Base-by-base conservation (phyloP, 1,140 invertebrate species). In the Aricia agestis region DNA sequence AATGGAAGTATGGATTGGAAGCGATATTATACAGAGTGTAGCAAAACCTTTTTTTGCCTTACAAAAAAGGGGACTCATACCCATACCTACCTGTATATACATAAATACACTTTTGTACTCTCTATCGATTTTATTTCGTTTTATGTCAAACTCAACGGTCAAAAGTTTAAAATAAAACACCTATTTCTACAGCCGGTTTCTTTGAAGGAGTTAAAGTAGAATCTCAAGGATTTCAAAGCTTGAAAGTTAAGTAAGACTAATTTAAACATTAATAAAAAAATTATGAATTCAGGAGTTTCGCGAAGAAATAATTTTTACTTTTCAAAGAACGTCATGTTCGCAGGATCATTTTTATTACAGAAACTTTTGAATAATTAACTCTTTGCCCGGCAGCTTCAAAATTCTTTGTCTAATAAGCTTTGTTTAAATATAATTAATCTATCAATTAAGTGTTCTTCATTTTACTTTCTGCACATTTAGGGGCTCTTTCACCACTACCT, bases 301-400 rank as follows among this genome's bases (percentile, higher is more conserved):
- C 45, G 45, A 15, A 10, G 45, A 52, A 52, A 52, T 15, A 15
- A 52, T 52, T 52, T 52, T 52, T 52, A 52, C 45, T 52, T 52
- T 52, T 52, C 13, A 52, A 52, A 52, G 45, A 52, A 52, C 13
- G 45, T 52, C 45, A 52, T 52, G 45, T 52, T 52, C 45, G 45
- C 45, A 52, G 45, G 45, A 52, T 52, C 45, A 1, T 52, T 52
- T 52, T 52, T 52, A 52, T 52, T 52, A 52, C 5, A 52, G 45
- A 52, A 52, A 52, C 45, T 52, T 52, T 52, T 52, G 45, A 52
- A 52, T 52, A 52, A 52, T 52, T 52, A 52, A 52, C 45, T 52
- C 45, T 15, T 52, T 52, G 45, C 45, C 13, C 45, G 6, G 45
- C 45, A 52, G 45, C 11, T 52, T 52, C 7, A 36, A 36, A 36